Evolutionary conservation across 2,797 vertebrate genomes (phyloP), one percentile per base, ranked within the genome.

Genomic region (Tokudaia tokunoshimensis): DNA sequence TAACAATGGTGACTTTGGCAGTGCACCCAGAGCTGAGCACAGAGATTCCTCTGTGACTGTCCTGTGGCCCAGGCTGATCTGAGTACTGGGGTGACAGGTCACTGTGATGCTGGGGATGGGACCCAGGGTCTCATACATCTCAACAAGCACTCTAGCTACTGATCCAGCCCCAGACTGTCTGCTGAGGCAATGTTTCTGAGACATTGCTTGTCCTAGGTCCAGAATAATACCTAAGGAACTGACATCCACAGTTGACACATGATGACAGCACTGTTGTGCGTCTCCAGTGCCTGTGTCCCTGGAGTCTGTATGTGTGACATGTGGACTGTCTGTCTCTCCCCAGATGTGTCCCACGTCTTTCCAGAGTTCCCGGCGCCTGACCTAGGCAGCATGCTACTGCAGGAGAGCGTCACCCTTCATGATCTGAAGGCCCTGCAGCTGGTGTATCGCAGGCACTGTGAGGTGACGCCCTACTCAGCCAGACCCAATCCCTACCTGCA

Each of bases 371-470:
- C 99, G 7, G 97, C 98, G 15, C 99, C 99, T n/a, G 99, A 99
- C 88, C 97, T 99, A 95, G 99, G 99, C 29, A 98, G 98, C 0
- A 67, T 98, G 93, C 98, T 99, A 78, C 97, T 99, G 87, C 99
- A 99, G 2, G 99, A 99, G 92, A 99, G 99, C 84, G 98, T 99
- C 98, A 99, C 98, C 74, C 76, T 99, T 96, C 99, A 98, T 0
- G 99, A 99, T 13, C 98, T 99, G 97, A 99, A 99, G 98, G 99
- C 99, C 94, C 98, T 99, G 92, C 99, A 99, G 98, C 98, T 99
- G 34, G 99, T 99, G 95, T 99, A 99, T 98, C 99, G 99, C 97
- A 98, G 99, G 89, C 99, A 99, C 98, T 99, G 99, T 0, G 99
- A 99, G 99, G 99, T 99, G 98, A 98, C 55, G 3, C n/a, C 59